Evolutionary conservation across 2,797 vertebrate species (phyloP).

Genomic region (Tragelaphus oryx): DNA sequence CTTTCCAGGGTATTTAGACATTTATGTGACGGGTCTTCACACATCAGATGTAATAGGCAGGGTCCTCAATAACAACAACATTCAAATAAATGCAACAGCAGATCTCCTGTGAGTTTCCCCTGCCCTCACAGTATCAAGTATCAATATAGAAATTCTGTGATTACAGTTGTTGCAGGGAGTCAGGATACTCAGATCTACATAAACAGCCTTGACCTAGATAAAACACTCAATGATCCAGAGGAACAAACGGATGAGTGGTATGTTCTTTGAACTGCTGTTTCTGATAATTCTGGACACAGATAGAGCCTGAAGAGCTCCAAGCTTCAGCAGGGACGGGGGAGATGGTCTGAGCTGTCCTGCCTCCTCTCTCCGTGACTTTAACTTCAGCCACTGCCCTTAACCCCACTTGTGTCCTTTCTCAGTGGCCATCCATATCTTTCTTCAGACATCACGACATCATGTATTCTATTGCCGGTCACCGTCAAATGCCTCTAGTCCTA

Average conservation of each 20-base stretch:
- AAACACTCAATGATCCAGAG: background rate
- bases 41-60: accelerated
- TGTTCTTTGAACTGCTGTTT: background rate
- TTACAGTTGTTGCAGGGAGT: background rate
- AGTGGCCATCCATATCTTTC: background rate
- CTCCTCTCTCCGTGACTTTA: background rate
- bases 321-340: background rate
- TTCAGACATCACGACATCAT: background rate
- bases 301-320: background rate
- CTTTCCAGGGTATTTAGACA: background rate
- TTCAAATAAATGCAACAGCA: background rate
- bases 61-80: background rate
- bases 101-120: background rate
- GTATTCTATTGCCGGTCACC: background rate
- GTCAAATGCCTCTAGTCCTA: background rate
- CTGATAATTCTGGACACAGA: background rate
- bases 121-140: background rate
- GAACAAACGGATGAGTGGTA: accelerated
- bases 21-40: background rate
- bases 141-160: background rate
- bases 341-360: accelerated
- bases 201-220: background rate
- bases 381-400: background rate
- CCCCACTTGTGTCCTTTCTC: background rate
- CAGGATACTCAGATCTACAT: background rate